These are phyloP conservation scores for Centruroides sculpturatus DNA, from an alignment of 1,140 invertebrate species.

Conservation along the genomic window DNA sequence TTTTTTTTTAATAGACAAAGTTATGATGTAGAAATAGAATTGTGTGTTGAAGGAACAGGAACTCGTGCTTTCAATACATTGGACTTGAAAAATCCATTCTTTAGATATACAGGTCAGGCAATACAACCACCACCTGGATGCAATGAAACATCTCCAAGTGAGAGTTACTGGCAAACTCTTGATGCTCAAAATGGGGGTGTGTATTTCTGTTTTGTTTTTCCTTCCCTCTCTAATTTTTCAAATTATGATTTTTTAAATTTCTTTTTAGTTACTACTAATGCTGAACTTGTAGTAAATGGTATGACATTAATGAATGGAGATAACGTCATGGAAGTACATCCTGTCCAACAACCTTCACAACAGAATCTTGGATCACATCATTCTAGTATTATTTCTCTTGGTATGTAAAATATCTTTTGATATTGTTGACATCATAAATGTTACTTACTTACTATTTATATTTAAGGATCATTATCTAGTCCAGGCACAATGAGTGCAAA, in stretches of 20 bases:
- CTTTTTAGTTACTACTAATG: constrained; percentile 1
- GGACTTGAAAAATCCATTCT: constrained; percentile 98
- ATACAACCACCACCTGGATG: constrained; percentile 56
- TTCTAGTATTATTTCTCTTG: neutral
- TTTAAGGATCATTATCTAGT: neutral
- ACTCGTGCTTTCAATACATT: constrained; percentile 71
- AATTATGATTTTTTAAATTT: neutral
- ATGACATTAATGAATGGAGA: constrained; percentile 12
- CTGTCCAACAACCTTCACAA: constrained; percentile 6
- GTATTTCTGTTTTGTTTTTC: neutral
- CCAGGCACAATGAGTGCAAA: neutral
- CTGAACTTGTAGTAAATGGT: constrained; percentile 12
- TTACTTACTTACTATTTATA: neutral
- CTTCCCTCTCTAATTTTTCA: neutral
- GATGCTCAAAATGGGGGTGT: constrained; percentile 42
- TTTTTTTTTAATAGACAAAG: constrained; percentile 53
- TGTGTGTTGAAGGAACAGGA: constrained; percentile 74
- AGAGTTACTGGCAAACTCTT: constrained; percentile 73
- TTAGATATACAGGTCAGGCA: constrained; percentile 42
- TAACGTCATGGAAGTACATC: constrained; percentile 12
- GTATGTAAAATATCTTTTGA: neutral
- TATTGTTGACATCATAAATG: neutral
- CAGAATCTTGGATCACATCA: constrained; percentile 7
- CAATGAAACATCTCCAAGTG: constrained; percentile 76
- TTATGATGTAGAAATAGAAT: constrained; percentile 95